Conservation (phyloP, 2,113 vertebrate genomes). For the Astatoreochromis straeleni region DNA sequence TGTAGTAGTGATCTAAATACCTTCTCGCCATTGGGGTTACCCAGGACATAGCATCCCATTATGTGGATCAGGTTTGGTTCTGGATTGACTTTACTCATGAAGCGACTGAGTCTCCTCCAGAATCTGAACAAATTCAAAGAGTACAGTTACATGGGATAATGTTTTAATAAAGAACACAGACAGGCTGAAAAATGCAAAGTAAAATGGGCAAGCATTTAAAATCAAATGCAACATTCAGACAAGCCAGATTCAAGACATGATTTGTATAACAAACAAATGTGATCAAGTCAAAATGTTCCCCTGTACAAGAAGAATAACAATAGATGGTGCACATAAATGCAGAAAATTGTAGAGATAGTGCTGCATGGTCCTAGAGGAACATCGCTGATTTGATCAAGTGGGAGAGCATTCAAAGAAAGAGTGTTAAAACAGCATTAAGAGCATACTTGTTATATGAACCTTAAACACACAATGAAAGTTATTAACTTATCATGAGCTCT, state of each 20-base stretch:
- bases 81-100: conserved; percentile 98
- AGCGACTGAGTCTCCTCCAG: conserved; percentile 89
- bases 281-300: background rate
- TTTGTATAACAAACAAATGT: background rate
- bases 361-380: background rate
- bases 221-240: background rate
- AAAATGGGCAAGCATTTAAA: background rate
- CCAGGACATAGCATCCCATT: conserved; percentile 97
- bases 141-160: background rate
- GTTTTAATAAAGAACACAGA: background rate
- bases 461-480: background rate
- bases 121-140: conserved; percentile 73
- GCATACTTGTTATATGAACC: background rate
- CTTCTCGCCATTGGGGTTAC: conserved; percentile 98
- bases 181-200: background rate
- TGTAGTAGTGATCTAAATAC: conserved; percentile 53
- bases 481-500: background rate
- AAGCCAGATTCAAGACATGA: background rate
- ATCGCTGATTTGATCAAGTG: background rate
- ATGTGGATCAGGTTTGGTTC: conserved; percentile 93
- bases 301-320: background rate
- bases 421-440: background rate
- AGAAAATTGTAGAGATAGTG: background rate
- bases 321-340: background rate
- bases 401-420: background rate